phyloP scores from a whole-genome alignment of 1,140 invertebrate species.

The Liolophura sinensis region DNA sequence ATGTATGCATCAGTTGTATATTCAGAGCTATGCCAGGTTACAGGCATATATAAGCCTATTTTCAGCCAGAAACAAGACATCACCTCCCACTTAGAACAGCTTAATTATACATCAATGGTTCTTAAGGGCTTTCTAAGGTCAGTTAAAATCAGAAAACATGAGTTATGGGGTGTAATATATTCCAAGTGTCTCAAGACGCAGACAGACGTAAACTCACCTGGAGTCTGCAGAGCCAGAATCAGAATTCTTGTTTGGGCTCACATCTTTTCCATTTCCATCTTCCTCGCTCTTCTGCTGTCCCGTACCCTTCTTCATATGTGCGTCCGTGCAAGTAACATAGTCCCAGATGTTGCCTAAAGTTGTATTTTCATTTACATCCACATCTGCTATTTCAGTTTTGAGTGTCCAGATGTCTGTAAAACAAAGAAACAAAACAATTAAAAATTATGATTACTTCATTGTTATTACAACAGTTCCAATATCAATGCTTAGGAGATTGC shows the following conservation, averaged over 20 bases:
- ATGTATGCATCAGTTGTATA: too few relatives aligned
- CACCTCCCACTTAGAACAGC: not conserved
- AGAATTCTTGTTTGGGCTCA: constrained; percentile 3
- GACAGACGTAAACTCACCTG: constrained; percentile 2
- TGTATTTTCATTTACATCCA: not conserved
- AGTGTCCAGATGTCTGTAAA: not conserved
- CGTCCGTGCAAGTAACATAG: not conserved
- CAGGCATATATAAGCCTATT: not conserved
- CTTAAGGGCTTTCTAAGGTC: not conserved
- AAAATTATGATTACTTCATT: not conserved
- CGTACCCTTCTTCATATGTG: not conserved
- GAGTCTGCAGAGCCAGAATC: constrained; percentile 9
- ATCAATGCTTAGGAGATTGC: too few relatives aligned
- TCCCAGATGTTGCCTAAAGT: constrained; percentile 3
- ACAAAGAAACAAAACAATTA: not conserved
- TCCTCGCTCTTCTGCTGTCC: not conserved
- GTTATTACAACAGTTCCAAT: not conserved
- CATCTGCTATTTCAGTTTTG: not conserved
- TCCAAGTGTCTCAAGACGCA: not conserved
- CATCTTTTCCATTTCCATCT: constrained; percentile 5
- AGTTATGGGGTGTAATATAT: not conserved
- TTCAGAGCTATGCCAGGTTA: too few relatives aligned
- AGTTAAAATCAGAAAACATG: not conserved
- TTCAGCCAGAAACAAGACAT: not conserved
- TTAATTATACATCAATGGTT: not conserved